Evolutionary conservation across 2,888 invertebrate genomes (phyloP).

Genomic region (Stenurella melanura): DNA sequence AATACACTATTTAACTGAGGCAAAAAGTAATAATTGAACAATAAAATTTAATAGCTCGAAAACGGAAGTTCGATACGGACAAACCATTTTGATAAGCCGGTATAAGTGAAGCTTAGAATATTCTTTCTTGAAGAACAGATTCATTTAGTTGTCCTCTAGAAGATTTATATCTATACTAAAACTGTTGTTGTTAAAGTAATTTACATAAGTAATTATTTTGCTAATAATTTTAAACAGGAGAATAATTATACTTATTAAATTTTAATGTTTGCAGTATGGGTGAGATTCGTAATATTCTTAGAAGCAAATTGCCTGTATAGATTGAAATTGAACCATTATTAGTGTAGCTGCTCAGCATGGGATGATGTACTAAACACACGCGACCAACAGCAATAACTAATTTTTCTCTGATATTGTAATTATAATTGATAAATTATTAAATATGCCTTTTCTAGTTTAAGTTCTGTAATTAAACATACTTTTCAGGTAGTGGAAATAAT

Average conservation of each 20-base stretch:
- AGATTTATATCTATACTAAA: neutral
- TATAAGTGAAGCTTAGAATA: too few relatives aligned
- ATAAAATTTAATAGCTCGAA: too few relatives aligned
- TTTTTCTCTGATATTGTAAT: conserved; percentile 13
- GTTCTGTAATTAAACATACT: neutral
- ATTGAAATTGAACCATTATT: conserved; percentile 25
- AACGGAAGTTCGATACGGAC: too few relatives aligned
- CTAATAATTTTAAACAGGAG: conserved; percentile 19
- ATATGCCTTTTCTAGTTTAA: neutral
- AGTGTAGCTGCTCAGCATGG: conserved; percentile 11
- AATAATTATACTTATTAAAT: conserved; percentile 12
- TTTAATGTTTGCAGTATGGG: conserved; percentile 3
- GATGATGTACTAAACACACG: conserved; percentile 16
- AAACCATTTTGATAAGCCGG: too few relatives aligned
- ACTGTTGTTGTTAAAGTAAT: neutral
- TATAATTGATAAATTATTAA: conserved; percentile 1
- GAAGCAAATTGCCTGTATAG: conserved; percentile 17
- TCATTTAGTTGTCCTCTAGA: neutral
- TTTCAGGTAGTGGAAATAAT: neutral
- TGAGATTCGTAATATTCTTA: neutral
- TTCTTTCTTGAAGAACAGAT: too few relatives aligned
- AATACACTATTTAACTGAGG: too few relatives aligned
- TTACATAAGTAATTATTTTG: neutral
- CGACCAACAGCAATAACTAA: neutral
- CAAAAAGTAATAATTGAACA: too few relatives aligned